Base-by-base conservation (phyloP, 2,113 vertebrate genomes). In the Hemicordylus capensis region DNA sequence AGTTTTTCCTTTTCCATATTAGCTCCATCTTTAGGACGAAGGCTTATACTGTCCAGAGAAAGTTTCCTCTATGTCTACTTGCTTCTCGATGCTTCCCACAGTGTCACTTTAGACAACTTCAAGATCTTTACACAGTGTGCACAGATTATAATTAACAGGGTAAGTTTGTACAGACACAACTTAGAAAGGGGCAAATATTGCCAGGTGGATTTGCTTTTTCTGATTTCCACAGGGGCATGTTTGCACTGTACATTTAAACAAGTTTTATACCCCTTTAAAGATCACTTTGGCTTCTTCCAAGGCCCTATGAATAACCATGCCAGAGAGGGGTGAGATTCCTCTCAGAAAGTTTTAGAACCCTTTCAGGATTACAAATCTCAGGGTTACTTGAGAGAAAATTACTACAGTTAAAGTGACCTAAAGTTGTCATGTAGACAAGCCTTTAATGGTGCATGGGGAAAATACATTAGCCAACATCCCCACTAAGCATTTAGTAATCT, bases 71-170 rank as follows among this genome's bases (percentile, higher is more conserved):
- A 98, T 46, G 66, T 98, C 58, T 98, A 97, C 83, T 94, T 98
- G 85, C 93, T 98, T n/a, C 87, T 98, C 88, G 98, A 98, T 80
- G 96, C 96, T 0, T 98, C 98, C 2, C 96, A 97, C 85, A 98
- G 98, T 56, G 97, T 98, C 84, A 34, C 10, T 0, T 5, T 87
- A 59, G 0, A 89, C 0, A 83, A 94, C 39, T 98, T 98, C 79
- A 1, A 85, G 0, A 20, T 76, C 37, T 94, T 97, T 88, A 97
- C 94, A 87, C 0, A 88, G 0, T 96, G 97, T 15, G 94, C 96
- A 26, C 34, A 69, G 17, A 80, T 80, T 69, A 96, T 98, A 44
- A 96, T 98, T 86, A 90, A 82, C 84, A 97, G 97, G 97, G 98
- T 97, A 80, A 88, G 93, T 42, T 15, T 2, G 28, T n/a, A 44